A percentile compares a stretch with the other conserved stretches of the same genome.
phyloP scores from a whole-genome alignment of 2,797 vertebrate species.

The Odontamblyopus rebecca region DNA sequence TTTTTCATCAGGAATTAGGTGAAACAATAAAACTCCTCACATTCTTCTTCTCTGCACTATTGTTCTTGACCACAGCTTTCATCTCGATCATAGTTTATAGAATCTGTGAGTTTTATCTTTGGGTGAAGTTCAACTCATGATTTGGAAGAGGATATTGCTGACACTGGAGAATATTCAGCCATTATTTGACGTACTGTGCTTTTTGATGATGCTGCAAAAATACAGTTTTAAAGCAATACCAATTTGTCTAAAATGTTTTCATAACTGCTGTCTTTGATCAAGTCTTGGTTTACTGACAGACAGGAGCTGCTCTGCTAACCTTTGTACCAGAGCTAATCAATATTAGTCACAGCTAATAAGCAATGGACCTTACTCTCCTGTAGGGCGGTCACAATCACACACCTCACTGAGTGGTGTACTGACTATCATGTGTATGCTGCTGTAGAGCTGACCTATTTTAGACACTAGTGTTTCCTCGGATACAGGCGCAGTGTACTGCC shows the following conservation, averaged over 20 bases:
- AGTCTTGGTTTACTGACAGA: slow-evolving; percentile 26
- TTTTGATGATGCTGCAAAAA: background rate
- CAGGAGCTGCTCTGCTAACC: slow-evolving; percentile 44
- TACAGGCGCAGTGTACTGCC: slow-evolving; percentile 62
- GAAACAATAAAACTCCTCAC: slow-evolving; percentile 31
- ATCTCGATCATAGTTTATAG: background rate
- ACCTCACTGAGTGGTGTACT: slow-evolving; percentile 37
- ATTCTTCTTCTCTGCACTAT: slow-evolving; percentile 19
- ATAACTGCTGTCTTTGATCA: slow-evolving; percentile 12
- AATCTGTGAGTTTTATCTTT: background rate
- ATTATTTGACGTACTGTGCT: slow-evolving; percentile 20
- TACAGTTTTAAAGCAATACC: slow-evolving; percentile 6
- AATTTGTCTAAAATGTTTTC: slow-evolving; percentile 24
- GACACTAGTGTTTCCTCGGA: slow-evolving; percentile 63
- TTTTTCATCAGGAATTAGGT: slow-evolving; percentile 26
- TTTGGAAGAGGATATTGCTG: slow-evolving; percentile 40
- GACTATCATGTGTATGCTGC: slow-evolving; percentile 37
- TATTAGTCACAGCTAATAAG: slow-evolving; percentile 64
- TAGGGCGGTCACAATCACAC: slow-evolving; percentile 36
- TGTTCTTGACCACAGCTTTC: no score
- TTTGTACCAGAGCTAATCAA: slow-evolving; percentile 67
- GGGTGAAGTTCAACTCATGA: background rate
- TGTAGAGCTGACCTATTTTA: slow-evolving; percentile 64
- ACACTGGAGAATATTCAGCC: slow-evolving; percentile 24
- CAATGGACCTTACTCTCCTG: slow-evolving; percentile 53